These are phyloP conservation scores for Glyphotaelius pellucidus DNA, from an alignment of 2,888 invertebrate genomes.

Conservation along the genomic window DNA sequence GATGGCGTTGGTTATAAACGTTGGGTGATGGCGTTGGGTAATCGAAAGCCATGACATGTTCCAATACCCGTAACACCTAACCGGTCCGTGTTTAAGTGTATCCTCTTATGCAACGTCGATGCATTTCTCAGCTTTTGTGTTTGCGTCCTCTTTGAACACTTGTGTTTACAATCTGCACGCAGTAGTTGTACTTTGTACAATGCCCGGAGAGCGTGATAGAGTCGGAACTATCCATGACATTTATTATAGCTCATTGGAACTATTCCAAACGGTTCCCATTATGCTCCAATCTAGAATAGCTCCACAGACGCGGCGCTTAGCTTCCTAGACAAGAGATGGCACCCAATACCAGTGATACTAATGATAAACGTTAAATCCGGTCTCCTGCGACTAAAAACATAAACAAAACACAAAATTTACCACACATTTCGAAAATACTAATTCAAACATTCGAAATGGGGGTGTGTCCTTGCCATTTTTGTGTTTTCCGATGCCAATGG, in stretches of 20 bases:
- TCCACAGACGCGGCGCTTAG: conserved; percentile 4
- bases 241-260: conserved; percentile 51
- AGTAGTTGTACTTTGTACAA: conserved; percentile 29
- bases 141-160: conserved; percentile 11
- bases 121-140: too few species aligned
- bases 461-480: too few species aligned
- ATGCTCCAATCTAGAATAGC: conserved; percentile 51
- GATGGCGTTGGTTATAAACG: too few species aligned
- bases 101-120: not conserved
- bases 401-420: too few species aligned
- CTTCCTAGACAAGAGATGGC: not conserved
- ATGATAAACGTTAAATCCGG: not conserved
- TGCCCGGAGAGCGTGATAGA: not conserved
- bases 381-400: too few species aligned
- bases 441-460: too few species aligned
- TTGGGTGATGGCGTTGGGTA: too few species aligned
- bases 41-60: too few species aligned
- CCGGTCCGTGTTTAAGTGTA: too few species aligned
- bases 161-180: not conserved
- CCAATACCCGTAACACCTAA: too few species aligned
- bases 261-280: conserved; percentile 50
- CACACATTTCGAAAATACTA: too few species aligned
- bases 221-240: conserved; percentile 39
- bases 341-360: not conserved
- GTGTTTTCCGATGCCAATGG: too few species aligned